Evolutionary conservation across 2,888 invertebrate genomes (phyloP), one percentile per base, ranked within the genome.

Genomic region (Leptodirus hochenwartii): DNA sequence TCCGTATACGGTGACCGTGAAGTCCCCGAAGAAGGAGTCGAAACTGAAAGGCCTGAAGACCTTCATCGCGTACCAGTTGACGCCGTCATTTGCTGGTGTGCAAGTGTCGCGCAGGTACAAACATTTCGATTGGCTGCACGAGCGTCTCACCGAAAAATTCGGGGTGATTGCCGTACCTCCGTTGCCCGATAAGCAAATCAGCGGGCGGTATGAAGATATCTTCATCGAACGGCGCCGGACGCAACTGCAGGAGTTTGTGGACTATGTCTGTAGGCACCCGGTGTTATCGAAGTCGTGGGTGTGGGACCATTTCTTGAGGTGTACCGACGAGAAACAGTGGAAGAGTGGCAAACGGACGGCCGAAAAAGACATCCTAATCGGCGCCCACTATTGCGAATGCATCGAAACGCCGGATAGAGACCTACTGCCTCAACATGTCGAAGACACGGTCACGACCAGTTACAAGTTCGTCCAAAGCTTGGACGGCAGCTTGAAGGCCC

Each of bases 71-170:
- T 96, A 96, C 59, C 87, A 91, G 48, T 56, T 96, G 37, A 93
- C 90, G 30, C 93, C 93, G 3, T 85, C 90, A 56, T 88, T 88
- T 51, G 90, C 82, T 50, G 82, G 82, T 48, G 80, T 88, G 43
- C 85, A 88, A 62, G 95, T 87, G 15, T 84, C 82, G 20, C 68
- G 96, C 39, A 68, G 96, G 42, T 96, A 95, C 59, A 98, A 98
- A 56, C 96, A 96, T 56, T 98, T 98, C 57, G 96, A 98, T 62
- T 98, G 98, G 98, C 58, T 98, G 30, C 93, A 95, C 56, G 87
- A 87, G 50, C 69, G 93, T 42, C 60, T 98, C 38, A 77, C 79
- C 44, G 87, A 85, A 41, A 98, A 98, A 57, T 98, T 87, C 54
- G 77, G 85, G 41, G 68, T 93, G 30, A 78, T 96, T 45, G 88